Conservation (phyloP, 2,888 invertebrate genomes). For the Meloe dianella region DNA sequence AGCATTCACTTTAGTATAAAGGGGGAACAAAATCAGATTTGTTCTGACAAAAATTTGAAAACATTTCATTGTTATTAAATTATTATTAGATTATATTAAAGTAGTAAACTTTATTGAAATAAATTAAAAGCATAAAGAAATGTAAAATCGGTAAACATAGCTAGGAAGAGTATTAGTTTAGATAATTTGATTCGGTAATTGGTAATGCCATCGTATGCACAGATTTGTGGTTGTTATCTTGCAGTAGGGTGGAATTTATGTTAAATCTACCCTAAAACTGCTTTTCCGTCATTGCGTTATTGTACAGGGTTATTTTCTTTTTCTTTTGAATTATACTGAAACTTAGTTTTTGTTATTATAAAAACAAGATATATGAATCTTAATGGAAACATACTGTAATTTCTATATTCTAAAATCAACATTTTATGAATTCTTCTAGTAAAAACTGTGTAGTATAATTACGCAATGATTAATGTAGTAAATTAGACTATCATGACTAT, state of each 20-base stretch:
- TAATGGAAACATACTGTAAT: not conserved
- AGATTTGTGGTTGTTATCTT: conserved; percentile 9
- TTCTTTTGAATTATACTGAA: not conserved
- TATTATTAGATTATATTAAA: not conserved
- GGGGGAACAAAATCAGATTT: not conserved
- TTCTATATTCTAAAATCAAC: not conserved
- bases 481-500: conserved; percentile 9
- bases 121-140: conserved; percentile 5
- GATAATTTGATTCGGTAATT: conserved; percentile 13
- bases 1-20: not conserved
- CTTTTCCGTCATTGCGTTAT: not conserved
- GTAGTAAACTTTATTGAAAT: not conserved
- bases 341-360: not conserved
- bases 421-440: not conserved
- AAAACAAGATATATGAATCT: conserved; percentile 2
- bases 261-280: conserved; percentile 13
- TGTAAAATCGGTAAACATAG: not conserved
- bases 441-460: not conserved
- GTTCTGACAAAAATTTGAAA: not conserved
- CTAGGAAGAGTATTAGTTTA: not conserved
- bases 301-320: not conserved
- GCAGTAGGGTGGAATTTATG: not conserved
- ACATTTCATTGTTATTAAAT: not conserved
- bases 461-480: not conserved
- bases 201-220: conserved; percentile 1